A percentile compares a stretch with the other conserved stretches of the same genome.
These are phyloP conservation scores for Ginglymostoma cirratum DNA, from an alignment of 2,113 vertebrate species.

Conservation along the genomic window DNA sequence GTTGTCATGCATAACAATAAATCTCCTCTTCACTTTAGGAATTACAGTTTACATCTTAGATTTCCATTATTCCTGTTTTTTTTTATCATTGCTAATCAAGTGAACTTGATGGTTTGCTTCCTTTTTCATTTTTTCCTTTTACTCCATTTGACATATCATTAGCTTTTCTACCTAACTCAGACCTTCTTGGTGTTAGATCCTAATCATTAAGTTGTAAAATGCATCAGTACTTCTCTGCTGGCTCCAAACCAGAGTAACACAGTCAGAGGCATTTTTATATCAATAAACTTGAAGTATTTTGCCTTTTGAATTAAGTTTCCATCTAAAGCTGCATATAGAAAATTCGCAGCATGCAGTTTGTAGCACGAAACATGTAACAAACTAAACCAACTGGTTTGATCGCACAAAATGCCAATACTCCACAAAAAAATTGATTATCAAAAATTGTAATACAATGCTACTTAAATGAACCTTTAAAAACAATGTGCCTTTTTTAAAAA, in stretches of 20 bases:
- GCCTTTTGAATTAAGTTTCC: neutral
- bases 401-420: neutral
- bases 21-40: neutral
- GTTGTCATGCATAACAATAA: neutral
- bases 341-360: neutral
- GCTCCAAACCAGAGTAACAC: neutral
- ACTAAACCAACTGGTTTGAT: neutral
- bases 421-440: neutral
- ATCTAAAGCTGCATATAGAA: neutral
- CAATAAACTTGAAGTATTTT: neutral
- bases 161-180: neutral
- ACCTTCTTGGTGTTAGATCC: neutral
- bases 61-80: neutral
- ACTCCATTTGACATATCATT: neutral
- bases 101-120: neutral
- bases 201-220: neutral
- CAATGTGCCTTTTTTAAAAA: neutral
- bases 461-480: neutral
- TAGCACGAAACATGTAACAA: neutral
- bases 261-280: slow-evolving; percentile 16
- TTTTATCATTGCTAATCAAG: neutral
- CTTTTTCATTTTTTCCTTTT: neutral
- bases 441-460: neutral
- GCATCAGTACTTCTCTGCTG: neutral
- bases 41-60: neutral